A percentile compares a stretch with the other conserved stretches of the same genome.
Evolutionary conservation across 2,888 invertebrate genomes (phyloP).

Genomic region (Euzetes globulus): DNA sequence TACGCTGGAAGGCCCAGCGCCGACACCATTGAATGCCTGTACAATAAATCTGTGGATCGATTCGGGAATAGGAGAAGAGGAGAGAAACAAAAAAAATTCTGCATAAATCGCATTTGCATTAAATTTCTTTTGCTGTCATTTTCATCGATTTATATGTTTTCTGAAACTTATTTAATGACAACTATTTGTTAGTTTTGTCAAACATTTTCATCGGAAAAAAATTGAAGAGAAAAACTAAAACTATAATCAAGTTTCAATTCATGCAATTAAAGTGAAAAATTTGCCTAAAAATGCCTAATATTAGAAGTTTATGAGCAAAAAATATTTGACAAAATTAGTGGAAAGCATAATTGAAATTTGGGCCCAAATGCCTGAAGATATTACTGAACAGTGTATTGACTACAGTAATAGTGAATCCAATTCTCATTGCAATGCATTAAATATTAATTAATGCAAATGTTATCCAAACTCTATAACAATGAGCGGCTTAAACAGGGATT

Average conservation of each 20-base stretch:
- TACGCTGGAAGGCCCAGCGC: slow-evolving; percentile 41
- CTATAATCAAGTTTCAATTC: not conserved
- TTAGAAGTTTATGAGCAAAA: too few species aligned
- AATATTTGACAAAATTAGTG: too few species aligned
- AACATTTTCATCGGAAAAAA: not conserved
- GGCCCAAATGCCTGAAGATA: not conserved
- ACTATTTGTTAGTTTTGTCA: not conserved
- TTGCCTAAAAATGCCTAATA: too few species aligned
- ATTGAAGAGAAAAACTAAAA: not conserved
- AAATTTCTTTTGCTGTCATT: not conserved
- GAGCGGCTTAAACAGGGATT: not conserved
- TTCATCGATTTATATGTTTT: not conserved
- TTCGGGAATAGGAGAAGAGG: not conserved
- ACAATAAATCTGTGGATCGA: slow-evolving; percentile 38
- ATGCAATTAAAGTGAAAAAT: not conserved
- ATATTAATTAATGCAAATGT: not conserved
- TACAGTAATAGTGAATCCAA: not conserved
- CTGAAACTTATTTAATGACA: not conserved
- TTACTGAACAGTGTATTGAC: not conserved
- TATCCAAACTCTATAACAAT: not conserved
- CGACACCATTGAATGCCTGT: slow-evolving; percentile 41
- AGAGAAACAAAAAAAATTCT: not conserved
- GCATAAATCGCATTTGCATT: not conserved
- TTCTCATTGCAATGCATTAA: not conserved
- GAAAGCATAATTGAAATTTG: not conserved